Evolutionary conservation across 2,888 invertebrate genomes (phyloP).

Genomic region (Nudaria mundana): DNA sequence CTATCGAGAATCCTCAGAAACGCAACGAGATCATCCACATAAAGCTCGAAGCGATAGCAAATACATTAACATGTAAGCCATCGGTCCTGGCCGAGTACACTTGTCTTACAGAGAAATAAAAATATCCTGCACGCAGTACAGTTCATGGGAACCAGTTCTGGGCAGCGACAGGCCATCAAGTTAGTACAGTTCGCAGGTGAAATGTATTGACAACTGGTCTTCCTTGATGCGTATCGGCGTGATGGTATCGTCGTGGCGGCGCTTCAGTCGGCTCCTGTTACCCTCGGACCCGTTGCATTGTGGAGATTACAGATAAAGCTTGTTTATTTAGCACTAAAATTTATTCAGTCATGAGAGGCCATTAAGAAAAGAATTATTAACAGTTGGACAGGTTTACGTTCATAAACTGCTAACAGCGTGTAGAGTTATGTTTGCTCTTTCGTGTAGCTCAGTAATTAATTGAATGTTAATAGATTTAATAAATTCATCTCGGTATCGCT

Average conservation of each 20-base stretch:
- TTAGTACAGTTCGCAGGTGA: slow-evolving; percentile 66
- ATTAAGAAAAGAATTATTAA: slow-evolving; percentile 73
- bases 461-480: slow-evolving; percentile 57
- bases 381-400: slow-evolving; percentile 64
- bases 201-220: slow-evolving; percentile 80
- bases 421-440: slow-evolving; percentile 57
- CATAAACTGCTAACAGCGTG: slow-evolving; percentile 59
- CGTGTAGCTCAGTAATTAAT: slow-evolving; percentile 57
- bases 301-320: slow-evolving; percentile 73
- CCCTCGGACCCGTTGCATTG: slow-evolving; percentile 69
- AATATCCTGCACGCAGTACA: slow-evolving; percentile 68
- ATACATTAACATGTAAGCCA: slow-evolving; percentile 65
- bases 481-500: slow-evolving; percentile 42
- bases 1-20: slow-evolving; percentile 41
- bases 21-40: slow-evolving; percentile 39
- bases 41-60: slow-evolving; percentile 40
- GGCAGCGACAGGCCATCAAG: slow-evolving; percentile 67
- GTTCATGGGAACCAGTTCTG: slow-evolving; percentile 74
- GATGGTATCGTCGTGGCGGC: slow-evolving; percentile 75
- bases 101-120: slow-evolving; percentile 69
- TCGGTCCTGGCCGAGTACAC: slow-evolving; percentile 41
- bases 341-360: slow-evolving; percentile 68
- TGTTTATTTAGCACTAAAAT: slow-evolving; percentile 78
- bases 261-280: slow-evolving; percentile 73
- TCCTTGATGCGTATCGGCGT: slow-evolving; percentile 79